Evolutionary conservation across 2,797 vertebrate genomes (phyloP), one percentile per base, ranked within the genome.

Genomic region (Acipenser transmontanus): DNA sequence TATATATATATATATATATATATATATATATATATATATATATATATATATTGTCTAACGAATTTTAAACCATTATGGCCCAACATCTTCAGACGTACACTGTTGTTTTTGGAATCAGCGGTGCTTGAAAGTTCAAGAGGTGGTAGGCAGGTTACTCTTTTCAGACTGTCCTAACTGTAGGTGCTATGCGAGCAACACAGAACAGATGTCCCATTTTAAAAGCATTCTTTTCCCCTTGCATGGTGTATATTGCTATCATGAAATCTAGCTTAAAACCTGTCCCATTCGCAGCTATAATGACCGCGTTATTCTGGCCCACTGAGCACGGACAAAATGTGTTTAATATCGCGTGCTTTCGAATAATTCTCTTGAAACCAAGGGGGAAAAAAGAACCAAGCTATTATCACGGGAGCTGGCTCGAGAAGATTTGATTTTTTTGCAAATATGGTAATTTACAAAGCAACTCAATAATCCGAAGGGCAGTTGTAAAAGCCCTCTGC

Each of bases 151-250:
- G 87, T 89, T 87, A 81, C 81, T 82, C 81, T 76, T 84, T 75
- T 81, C 79, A 81, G 56, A 77, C 84, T 79, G 83, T 82, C 85
- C 85, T 87, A 85, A 84, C 87, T 81, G 78, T 75, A 78, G 74
- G 82, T 82, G 81, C 74, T 79, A 85, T 85, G 87, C 84, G 85
- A 84, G 87, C 92, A 91, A 83, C 91, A 77, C 82, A 84, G 95
- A 96, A 92, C 96, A 98, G 95, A 97, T 97, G 95, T 96, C 95
- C 93, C 90, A 85, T 93, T 95, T 96, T 92, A 94, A 89, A 85
- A 85, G 91, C 87, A 89, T 93, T 91, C 93, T 93, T 91, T 91
- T 90, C 91, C 82, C 91, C 86, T 89, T 91, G 90, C 89, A 92
- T 89, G 88, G 92, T 87, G 92, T 92, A 93, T 91, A 92, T 92